Base-by-base conservation (phyloP, 2,113 vertebrate genomes). In the Alexandromys fortis region DNA sequence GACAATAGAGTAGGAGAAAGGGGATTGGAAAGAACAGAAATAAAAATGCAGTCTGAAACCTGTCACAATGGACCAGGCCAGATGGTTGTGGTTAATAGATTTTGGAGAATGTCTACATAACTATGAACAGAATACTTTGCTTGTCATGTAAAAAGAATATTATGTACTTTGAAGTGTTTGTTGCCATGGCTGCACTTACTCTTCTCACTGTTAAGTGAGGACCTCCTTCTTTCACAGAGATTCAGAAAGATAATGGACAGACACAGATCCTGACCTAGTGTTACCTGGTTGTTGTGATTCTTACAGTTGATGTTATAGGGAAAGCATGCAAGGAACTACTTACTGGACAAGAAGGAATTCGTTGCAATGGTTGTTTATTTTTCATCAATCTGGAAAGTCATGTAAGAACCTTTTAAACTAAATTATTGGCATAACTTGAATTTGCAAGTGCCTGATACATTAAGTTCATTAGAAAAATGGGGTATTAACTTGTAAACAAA, bases 41-140 rank as follows among this genome's bases (percentile, higher is more conserved):
- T 76, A 90, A 81, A 92, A 90, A 68, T 81, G 26, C 45, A 90
- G 35, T 68, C 92, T 90, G 76, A 85, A 94, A 86, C 45, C 35
- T 78, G 35, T 87, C 76, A 86, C 89, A 92, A 72, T 16, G 55
- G 65, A 58, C 30, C 70, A 90, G 88, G 63, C 49, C 91, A 97
- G 81, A 95, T 96, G 95, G 55, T 45, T 86, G 33, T 35, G 38
- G 77, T 92, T 87, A 90, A 63, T 45, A 45, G 45, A 11, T 91
- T 91, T 95, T 93, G 65, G 87, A 89, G 49, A 93, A 94, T 52
- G 47, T 63, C 35, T 83, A 70, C 17, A 91, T 30, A 26, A 45
- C 72, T 89, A 83, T 4, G 52, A 85, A 35, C n/a, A 91, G 89
- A 82, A n/a, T 72, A 77, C n/a, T 92, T 97, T 97, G 47, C 72